These are phyloP conservation scores for Drosophila subquinaria DNA, from an alignment of 2,888 invertebrate species.

Conservation along the genomic window DNA sequence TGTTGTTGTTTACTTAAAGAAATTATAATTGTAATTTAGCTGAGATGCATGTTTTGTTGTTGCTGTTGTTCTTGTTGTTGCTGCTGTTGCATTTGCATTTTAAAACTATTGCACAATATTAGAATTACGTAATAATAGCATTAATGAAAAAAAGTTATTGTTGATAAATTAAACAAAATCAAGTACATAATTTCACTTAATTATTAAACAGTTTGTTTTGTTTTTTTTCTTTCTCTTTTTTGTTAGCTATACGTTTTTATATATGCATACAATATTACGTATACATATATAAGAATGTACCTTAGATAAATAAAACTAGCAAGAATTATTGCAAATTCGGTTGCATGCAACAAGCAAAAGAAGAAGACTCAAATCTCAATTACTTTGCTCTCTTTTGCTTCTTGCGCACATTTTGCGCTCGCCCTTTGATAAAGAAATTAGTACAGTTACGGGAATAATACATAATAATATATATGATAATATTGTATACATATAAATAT, in stretches of 20 bases:
- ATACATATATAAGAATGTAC: constrained; percentile 9
- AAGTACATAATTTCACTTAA: constrained; percentile 72
- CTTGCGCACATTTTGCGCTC: constrained; percentile 24
- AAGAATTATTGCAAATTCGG: constrained; percentile 56
- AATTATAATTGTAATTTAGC: constrained; percentile 70
- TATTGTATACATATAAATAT: constrained; percentile 23
- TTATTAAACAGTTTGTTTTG: constrained; percentile 23
- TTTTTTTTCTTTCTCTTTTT: background rate
- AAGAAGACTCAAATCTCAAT: background rate
- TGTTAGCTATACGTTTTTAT: constrained; percentile 11
- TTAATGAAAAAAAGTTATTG: constrained; percentile 44
- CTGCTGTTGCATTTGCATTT: constrained; percentile 54
- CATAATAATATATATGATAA: constrained; percentile 23
- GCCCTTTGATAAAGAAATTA: constrained; percentile 31
- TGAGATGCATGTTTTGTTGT: constrained; percentile 69
- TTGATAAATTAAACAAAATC: constrained; percentile 69
- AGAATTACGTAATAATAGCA: constrained; percentile 58
- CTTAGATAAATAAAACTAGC: constrained; percentile 55
- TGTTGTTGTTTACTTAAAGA: constrained; percentile 50
- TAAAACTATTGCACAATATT: constrained; percentile 79
- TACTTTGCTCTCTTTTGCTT: constrained; percentile 4
- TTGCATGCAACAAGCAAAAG: constrained; percentile 36
- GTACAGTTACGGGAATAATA: constrained; percentile 43
- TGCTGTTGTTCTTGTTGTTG: constrained; percentile 45
- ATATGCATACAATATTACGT: constrained; percentile 3